Evolutionary conservation across 2,113 vertebrate species (phyloP).

Genomic region (Myrmecobius fasciatus): DNA sequence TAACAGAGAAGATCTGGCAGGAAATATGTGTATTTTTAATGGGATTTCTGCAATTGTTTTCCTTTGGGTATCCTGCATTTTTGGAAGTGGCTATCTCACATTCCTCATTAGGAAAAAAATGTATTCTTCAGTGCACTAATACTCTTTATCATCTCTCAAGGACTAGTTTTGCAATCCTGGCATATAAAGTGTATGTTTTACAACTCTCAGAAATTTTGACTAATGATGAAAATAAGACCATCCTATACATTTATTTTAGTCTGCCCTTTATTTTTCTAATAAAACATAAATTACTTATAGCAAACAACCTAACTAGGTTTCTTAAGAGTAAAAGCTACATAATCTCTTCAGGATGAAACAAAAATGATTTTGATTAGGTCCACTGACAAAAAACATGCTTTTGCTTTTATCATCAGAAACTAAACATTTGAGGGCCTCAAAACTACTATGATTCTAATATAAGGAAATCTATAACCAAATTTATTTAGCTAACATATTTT

Average conservation of each 20-base stretch:
- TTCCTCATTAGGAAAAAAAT: neutral
- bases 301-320: neutral
- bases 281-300: slow-evolving; percentile 33
- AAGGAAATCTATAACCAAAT: neutral
- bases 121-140: neutral
- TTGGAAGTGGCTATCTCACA: neutral
- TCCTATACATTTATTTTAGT: neutral
- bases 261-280: neutral
- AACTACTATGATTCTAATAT: neutral
- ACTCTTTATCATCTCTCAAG: neutral
- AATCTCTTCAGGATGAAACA: neutral
- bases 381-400: neutral
- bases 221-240: neutral
- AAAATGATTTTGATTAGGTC: neutral
- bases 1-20: neutral
- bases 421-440: neutral
- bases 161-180: neutral
- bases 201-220: neutral
- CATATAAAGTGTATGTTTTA: neutral
- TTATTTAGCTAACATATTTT: slow-evolving; percentile 33
- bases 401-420: slow-evolving; percentile 15
- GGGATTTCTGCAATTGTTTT: neutral
- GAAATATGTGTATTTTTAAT: neutral
- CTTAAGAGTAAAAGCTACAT: slow-evolving; percentile 33
- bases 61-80: neutral